phyloP scores from a whole-genome alignment of 2,113 vertebrate genomes.

The Tragelaphus buxtoni region DNA sequence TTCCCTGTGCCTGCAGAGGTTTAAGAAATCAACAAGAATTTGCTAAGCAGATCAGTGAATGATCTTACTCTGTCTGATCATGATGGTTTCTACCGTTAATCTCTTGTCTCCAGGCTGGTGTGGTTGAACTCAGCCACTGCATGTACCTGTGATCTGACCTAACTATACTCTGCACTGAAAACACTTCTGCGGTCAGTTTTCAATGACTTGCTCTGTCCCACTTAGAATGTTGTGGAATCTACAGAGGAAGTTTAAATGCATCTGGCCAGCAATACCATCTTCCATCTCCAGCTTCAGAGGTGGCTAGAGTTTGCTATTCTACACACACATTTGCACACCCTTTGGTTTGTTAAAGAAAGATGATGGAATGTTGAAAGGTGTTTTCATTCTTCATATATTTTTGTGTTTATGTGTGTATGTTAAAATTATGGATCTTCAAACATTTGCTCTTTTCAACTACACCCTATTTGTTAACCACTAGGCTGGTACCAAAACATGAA shows the following conservation, averaged over 20 bases:
- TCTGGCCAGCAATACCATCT: background rate
- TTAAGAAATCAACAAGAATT: constrained; percentile 19
- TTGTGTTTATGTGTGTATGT: constrained; percentile 2
- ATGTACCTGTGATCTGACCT: background rate
- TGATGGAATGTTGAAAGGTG: background rate
- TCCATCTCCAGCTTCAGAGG: background rate
- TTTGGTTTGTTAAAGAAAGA: background rate
- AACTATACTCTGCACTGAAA: background rate
- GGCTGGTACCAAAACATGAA: background rate
- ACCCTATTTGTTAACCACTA: background rate
- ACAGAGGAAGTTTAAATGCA: background rate
- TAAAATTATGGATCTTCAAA: background rate
- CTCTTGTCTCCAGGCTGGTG: background rate
- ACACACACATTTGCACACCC: background rate
- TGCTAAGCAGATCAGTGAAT: background rate
- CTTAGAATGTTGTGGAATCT: background rate
- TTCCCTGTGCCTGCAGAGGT: background rate
- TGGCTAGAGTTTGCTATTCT: background rate
- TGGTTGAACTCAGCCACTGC: background rate
- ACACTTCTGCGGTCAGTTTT: background rate
- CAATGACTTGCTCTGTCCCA: background rate
- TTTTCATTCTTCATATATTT: background rate
- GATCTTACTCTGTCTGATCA: background rate
- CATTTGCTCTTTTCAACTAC: background rate
- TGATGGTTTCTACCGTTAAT: background rate